phyloP scores from a whole-genome alignment of 2,113 vertebrate genomes.

The Clinocottus analis region DNA sequence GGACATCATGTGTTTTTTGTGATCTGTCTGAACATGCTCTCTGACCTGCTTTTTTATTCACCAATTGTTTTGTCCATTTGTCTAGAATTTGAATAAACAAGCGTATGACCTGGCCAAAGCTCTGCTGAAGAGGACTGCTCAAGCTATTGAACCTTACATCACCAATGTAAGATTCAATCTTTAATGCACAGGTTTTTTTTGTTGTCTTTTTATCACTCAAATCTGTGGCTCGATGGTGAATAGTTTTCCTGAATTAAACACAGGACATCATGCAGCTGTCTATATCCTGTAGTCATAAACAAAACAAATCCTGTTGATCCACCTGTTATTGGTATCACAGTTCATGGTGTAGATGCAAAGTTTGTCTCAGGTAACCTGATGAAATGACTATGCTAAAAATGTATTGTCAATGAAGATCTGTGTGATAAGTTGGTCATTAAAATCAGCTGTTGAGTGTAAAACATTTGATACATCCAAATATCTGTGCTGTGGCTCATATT shows the following conservation, averaged over 20 bases:
- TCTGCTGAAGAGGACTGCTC: slow-evolving; percentile 96
- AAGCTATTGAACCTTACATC: slow-evolving; percentile 98
- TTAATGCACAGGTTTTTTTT: slow-evolving; percentile 26
- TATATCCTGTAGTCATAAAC: neutral
- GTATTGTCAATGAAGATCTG: neutral
- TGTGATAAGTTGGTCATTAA: neutral
- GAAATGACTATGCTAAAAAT: slow-evolving; percentile 11
- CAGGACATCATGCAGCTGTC: neutral
- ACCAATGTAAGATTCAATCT: slow-evolving; percentile 90
- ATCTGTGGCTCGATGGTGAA: neutral
- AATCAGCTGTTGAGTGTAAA: slow-evolving; percentile 7
- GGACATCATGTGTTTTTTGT: neutral
- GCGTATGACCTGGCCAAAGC: slow-evolving; percentile 98
- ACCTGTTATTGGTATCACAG: neutral
- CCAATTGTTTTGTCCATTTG: slow-evolving; percentile 18
- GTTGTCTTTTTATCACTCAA: neutral
- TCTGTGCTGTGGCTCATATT: neutral
- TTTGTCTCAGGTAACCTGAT: neutral
- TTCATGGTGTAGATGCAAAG: neutral
- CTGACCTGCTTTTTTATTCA: slow-evolving; percentile 4
- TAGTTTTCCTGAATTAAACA: neutral
- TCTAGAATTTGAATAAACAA: slow-evolving; percentile 98
- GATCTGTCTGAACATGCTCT: neutral
- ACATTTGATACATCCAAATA: neutral
- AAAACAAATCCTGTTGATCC: neutral